phyloP scores from a whole-genome alignment of 23 tunicate species.

The Styela plicata region DNA sequence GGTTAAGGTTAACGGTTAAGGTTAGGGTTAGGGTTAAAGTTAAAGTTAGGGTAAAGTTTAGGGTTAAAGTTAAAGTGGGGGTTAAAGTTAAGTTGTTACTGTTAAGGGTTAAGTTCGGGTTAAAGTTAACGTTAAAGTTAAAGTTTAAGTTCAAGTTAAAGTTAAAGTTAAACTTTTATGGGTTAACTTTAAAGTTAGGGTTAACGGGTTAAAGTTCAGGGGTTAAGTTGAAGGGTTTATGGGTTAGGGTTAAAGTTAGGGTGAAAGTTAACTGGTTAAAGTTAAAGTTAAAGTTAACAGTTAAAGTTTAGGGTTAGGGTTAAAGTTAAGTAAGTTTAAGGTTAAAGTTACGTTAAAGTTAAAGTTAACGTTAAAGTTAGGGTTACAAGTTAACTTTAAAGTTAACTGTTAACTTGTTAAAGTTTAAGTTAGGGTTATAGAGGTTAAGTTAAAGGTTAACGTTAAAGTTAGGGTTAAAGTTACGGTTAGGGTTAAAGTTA shows the following conservation, averaged over 20 bases:
- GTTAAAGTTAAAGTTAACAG: slow-evolving; percentile 56
- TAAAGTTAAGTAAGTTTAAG: slow-evolving; percentile 63
- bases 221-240: no score
- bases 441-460: slow-evolving; percentile 62
- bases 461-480: slow-evolving; percentile 66
- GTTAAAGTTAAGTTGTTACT: no score
- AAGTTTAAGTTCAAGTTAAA: slow-evolving; percentile 74
- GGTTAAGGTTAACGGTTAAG: slow-evolving; percentile 58
- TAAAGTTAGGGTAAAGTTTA: no score
- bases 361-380: slow-evolving; percentile 52
- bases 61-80: no score
- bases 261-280: slow-evolving; percentile 54
- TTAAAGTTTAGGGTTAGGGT: slow-evolving; percentile 55
- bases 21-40: no score
- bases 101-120: slow-evolving; percentile 79
- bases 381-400: slow-evolving; percentile 55
- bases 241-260: slow-evolving; percentile 73
- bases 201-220: no score
- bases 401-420: slow-evolving; percentile 84
- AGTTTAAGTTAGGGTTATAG: slow-evolving; percentile 86
- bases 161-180: no score
- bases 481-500: no score
- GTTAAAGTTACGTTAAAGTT: slow-evolving; percentile 69
- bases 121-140: no score
- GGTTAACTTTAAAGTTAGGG: no score